Evolutionary conservation across 1,140 invertebrate genomes (phyloP).

Genomic region (Condylostylus longicornis): DNA sequence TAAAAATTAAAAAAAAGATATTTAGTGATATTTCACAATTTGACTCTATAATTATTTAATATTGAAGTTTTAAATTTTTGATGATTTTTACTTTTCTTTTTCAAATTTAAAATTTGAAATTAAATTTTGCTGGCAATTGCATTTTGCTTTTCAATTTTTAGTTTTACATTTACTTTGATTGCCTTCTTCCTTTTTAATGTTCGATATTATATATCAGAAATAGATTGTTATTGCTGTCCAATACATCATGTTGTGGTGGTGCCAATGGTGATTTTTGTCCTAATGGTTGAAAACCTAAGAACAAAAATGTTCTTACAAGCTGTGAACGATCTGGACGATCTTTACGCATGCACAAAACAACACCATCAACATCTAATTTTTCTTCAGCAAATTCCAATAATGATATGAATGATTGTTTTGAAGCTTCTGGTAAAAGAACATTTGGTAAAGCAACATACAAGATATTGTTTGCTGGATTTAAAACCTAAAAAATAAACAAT

Average conservation of each 20-base stretch:
- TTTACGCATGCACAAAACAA: conserved; percentile 60
- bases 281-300: conserved; percentile 79
- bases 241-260: conserved; percentile 36
- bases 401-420: conserved; percentile 83
- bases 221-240: conserved; percentile 24
- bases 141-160: too few relatives aligned
- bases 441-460: conserved; percentile 79
- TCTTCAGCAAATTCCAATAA: conserved; percentile 93
- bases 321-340: conserved; percentile 67
- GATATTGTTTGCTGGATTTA: conserved; percentile 44
- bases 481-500: conserved; percentile 35
- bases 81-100: too few relatives aligned
- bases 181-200: conserved; percentile 22
- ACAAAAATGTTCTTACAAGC: conserved; percentile 89
- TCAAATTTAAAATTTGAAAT: too few relatives aligned
- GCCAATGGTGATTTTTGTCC: conserved; percentile 63
- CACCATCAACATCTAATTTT: conserved; percentile 56
- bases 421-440: conserved; percentile 69
- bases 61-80: too few relatives aligned
- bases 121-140: too few relatives aligned
- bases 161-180: too few relatives aligned
- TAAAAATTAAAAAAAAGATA: too few relatives aligned
- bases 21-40: too few relatives aligned
- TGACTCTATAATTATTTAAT: too few relatives aligned
- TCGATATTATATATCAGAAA: conserved; percentile 30